Conservation (phyloP, 2,797 vertebrate genomes). For the Anomalospiza imberbis region DNA sequence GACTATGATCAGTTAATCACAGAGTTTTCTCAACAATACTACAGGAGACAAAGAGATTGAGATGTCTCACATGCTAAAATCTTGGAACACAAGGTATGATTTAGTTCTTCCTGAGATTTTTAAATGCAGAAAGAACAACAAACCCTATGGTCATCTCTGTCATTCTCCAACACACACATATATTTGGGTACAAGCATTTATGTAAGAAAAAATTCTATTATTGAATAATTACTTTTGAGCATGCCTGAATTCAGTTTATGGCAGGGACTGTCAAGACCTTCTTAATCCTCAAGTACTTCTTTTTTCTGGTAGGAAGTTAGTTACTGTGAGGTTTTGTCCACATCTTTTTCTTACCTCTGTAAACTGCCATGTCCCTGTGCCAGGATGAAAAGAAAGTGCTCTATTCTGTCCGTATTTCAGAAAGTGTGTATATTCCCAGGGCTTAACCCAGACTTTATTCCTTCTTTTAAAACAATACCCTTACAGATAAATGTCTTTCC, state of each 20-base stretch:
- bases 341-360: background rate
- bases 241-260: background rate
- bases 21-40: background rate
- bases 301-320: background rate
- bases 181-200: background rate
- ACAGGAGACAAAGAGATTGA: background rate
- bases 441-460: conserved; percentile 18
- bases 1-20: background rate
- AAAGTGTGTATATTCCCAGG: conserved; percentile 16
- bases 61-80: background rate
- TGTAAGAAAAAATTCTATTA: background rate
- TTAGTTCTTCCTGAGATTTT: background rate
- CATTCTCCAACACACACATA: background rate
- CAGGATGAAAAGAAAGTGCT: background rate
- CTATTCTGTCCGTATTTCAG: conserved; percentile 24
- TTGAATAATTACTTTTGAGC: background rate
- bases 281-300: background rate
- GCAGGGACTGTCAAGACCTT: background rate
- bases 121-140: background rate
- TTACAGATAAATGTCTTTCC: conserved; percentile 55
- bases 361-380: background rate
- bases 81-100: background rate
- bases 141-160: background rate
- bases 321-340: conserved; percentile 2
- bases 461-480: conserved; percentile 43